Percentiles rank a stretch among this genome's conserved stretches.
Evolutionary conservation across 2,113 vertebrate genomes (phyloP).

Genomic region (Brienomyrus longianalis): DNA sequence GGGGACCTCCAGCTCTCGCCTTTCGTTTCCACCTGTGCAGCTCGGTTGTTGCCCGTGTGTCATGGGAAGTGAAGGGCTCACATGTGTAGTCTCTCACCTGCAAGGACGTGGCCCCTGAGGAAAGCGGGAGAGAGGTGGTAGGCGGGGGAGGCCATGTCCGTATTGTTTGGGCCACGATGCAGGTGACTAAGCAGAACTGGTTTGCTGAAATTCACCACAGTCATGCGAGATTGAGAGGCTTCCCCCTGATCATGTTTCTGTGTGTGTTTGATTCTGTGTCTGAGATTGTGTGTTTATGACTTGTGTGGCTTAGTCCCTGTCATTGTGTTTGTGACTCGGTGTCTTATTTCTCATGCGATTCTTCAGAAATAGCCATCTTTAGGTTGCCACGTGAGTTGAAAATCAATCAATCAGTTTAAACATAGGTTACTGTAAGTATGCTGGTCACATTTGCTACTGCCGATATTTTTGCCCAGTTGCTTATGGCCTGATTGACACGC

Average conservation of each 20-base stretch:
- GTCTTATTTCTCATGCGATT: background rate
- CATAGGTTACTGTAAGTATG: background rate
- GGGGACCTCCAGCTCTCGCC: background rate
- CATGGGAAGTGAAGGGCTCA: background rate
- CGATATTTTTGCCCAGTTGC: background rate
- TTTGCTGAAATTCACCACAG: background rate
- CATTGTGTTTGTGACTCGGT: background rate
- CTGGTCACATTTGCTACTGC: background rate
- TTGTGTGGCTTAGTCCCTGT: background rate
- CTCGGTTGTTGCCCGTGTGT: background rate
- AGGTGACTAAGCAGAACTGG: constrained; percentile 16
- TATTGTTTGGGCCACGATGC: background rate
- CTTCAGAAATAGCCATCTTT: background rate
- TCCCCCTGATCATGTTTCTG: background rate
- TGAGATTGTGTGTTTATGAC: background rate
- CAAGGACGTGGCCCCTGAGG: background rate
- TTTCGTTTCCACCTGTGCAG: background rate
- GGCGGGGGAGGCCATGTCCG: background rate
- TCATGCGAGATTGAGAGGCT: background rate
- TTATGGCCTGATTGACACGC: background rate
- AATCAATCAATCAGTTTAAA: background rate
- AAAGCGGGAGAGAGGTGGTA: background rate
- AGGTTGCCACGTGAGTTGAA: background rate
- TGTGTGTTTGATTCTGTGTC: background rate
- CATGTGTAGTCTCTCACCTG: background rate